These are phyloP conservation scores for Spinus pinus DNA, from an alignment of 2,797 vertebrate species.

Conservation along the genomic window DNA sequence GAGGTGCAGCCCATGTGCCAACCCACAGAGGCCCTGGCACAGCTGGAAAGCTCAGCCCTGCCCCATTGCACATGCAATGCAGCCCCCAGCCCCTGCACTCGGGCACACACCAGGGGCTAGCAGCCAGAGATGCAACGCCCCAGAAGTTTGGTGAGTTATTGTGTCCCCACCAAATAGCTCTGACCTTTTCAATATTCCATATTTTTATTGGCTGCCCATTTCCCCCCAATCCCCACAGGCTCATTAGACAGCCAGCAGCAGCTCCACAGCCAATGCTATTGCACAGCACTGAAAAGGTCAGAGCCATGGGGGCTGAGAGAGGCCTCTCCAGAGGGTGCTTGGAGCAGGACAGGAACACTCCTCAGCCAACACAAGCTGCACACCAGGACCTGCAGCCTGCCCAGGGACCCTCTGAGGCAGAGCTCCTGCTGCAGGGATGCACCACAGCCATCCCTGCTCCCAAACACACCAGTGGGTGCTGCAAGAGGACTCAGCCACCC, in stretches of 20 bases:
- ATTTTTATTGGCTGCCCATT: conserved; percentile 38
- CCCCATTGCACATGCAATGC: background rate
- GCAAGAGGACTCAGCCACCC: background rate
- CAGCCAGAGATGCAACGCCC: fast-evolving
- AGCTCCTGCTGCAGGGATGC: fast-evolving
- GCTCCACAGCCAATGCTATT: background rate
- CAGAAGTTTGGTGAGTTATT: background rate
- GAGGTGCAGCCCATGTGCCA: background rate
- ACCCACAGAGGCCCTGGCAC: background rate
- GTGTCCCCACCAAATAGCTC: background rate
- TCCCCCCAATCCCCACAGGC: background rate
- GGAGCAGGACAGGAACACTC: background rate
- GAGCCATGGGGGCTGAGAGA: background rate
- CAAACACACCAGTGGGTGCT: fast-evolving
- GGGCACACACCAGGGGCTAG: background rate
- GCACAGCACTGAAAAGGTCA: conserved; percentile 58
- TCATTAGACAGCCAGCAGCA: background rate
- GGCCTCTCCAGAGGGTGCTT: background rate
- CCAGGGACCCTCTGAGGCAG: background rate
- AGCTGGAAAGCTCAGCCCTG: background rate
- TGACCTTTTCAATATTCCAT: conserved; percentile 58
- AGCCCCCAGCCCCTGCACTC: background rate
- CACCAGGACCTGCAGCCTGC: background rate
- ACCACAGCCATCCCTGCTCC: background rate
- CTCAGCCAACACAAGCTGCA: background rate